Evolutionary conservation across 2,888 invertebrate species (phyloP).

Genomic region (Troglohyphantes excavatus): DNA sequence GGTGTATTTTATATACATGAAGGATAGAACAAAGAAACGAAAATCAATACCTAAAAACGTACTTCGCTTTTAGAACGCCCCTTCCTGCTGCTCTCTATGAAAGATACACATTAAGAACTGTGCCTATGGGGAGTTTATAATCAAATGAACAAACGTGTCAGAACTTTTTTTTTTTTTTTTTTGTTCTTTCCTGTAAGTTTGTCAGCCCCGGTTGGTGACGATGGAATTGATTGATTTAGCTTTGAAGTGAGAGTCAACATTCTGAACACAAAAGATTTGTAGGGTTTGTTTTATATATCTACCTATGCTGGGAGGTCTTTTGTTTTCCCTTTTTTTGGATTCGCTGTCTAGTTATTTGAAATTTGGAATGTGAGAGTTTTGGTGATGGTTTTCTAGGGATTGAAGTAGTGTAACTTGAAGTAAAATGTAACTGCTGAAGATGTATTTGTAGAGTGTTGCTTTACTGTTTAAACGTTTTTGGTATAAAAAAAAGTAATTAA

Average conservation of each 20-base stretch:
- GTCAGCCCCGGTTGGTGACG: background rate
- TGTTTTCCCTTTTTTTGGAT: too few relatives aligned
- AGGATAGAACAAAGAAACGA: constrained; percentile 10
- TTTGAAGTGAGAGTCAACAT: background rate
- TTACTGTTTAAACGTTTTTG: too few relatives aligned
- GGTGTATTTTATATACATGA: background rate
- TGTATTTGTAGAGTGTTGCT: too few relatives aligned
- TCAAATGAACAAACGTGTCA: constrained; percentile 50
- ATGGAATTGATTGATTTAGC: constrained; percentile 27
- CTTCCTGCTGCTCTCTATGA: background rate
- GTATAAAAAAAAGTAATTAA: too few relatives aligned
- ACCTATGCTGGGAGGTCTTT: too few relatives aligned
- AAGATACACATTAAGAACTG: constrained; percentile 2
- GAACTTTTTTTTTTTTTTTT: background rate
- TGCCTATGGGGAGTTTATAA: constrained; percentile 35
- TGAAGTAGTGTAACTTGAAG: too few relatives aligned
- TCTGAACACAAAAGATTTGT: background rate
- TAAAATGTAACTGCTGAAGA: too few relatives aligned
- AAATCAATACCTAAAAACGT: constrained; percentile 59
- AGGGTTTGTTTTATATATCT: too few relatives aligned
- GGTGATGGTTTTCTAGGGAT: too few relatives aligned
- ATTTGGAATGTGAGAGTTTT: too few relatives aligned
- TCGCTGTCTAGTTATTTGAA: too few relatives aligned
- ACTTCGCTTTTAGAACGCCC: background rate
- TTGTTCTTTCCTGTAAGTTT: background rate